Base-by-base conservation (phyloP, 2,797 vertebrate species). In the Phalanger gymnotis region DNA sequence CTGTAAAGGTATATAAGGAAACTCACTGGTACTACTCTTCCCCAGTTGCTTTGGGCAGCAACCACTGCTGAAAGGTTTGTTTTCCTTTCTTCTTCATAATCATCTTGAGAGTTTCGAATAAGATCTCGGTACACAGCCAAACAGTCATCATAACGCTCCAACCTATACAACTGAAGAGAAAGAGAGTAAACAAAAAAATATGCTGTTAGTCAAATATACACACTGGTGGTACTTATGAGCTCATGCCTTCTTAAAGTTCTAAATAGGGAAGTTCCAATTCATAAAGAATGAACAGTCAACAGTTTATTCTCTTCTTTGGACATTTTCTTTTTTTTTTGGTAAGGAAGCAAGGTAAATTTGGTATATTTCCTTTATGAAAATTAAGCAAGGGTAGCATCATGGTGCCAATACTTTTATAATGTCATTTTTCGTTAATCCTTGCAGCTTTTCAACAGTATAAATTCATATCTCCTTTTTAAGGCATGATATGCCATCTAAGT, bases 21-120 rank as follows among this genome's bases (percentile, higher is more conserved):
- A 97, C 96, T 99, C 98, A 99, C 99, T 94, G 99, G 97, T 14
- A 98, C 98, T 31, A 99, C 98, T 95, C 99, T 99, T 97, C 99
- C 99, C 99, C 99, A 99, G 0, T 99, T 99, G 98, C 99, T 99
- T 97, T 99, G 99, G 5, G 99, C 99, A 27, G 99, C 99, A 96
- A 99, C 98, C 94, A 99, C 99, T 30, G 99, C 99, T 31, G 99
- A 99, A 57, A 99, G 99, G 97, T 99, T 99, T 90, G 99, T 99
- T 98, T 99, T 99, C 94, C 99, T 99, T 98, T 99, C 99, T 97
- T 99, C 99, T 96, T 99, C 99, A 47, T 99, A 99, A 95, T 99
- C 99, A 94, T 99, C 99, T 98, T 99, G 99, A 55, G 99, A 99
- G 98, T 99, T 99, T 94, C 99, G 99, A 98, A 99, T 99, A 52